Evolutionary conservation across 2,797 vertebrate genomes (phyloP).

Genomic region (Nothura maculosa): DNA sequence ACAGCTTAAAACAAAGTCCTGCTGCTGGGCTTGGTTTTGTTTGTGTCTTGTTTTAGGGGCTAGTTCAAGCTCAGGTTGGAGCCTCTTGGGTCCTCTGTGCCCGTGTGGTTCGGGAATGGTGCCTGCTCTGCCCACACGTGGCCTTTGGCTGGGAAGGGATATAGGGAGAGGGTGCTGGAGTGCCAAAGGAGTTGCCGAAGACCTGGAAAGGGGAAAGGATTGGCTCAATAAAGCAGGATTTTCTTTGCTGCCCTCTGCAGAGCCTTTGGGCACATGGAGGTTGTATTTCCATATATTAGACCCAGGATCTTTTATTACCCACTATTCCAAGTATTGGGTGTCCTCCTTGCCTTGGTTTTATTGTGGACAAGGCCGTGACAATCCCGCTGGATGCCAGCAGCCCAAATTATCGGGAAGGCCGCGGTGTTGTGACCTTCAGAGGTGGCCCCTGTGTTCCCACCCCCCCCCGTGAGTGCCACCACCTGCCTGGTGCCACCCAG

Average conservation of each 20-base stretch:
- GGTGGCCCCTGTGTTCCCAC: fast-evolving
- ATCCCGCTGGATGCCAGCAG: slow-evolving; percentile 47
- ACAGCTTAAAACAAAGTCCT: neutral
- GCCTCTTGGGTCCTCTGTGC: neutral
- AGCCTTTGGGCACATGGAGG: neutral
- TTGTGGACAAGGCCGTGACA: slow-evolving; percentile 26
- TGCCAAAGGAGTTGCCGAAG: neutral
- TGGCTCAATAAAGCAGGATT: neutral
- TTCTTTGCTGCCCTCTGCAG: neutral
- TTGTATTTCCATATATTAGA: neutral
- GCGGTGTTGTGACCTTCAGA: neutral
- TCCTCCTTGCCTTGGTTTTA: slow-evolving; percentile 57
- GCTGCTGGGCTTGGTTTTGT: neutral
- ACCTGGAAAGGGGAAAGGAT: neutral
- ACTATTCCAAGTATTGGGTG: neutral
- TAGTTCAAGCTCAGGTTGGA: neutral
- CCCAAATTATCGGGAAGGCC: slow-evolving; percentile 43
- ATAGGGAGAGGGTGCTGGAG: neutral
- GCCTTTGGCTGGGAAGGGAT: neutral
- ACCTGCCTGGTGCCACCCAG: neutral
- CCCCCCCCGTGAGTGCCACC: too few relatives aligned
- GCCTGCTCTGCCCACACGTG: neutral
- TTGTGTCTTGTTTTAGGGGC: neutral
- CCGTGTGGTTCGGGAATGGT: neutral
- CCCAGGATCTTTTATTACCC: neutral